Base-by-base conservation (phyloP, 2,797 vertebrate species). In the Coranthus polyacanthus region DNA sequence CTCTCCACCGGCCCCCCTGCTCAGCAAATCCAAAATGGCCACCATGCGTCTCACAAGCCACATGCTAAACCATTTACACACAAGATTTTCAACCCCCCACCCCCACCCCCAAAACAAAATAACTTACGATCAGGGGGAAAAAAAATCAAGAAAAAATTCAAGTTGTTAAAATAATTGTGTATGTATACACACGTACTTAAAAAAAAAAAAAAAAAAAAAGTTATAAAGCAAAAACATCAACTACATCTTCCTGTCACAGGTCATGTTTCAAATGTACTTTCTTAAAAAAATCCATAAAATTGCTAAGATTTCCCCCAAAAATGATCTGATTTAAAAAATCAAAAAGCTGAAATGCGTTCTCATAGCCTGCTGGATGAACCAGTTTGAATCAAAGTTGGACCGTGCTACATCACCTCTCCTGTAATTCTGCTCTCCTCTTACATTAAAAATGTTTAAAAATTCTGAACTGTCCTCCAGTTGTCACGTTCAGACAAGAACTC, bases 31-130 rank as follows among this genome's bases (percentile, higher is more conserved):
- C 90, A 93, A 88, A 89, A 92, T 76, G 90, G 94, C 92, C 92
- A 92, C 93, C 94, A 96, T 93, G 93, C 93, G 87, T 92, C 88
- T 87, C 84, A 88, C 92, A 89, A 90, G 89, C 88, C 88, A 87
- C 87, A 90, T 89, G 90, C 88, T 83, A 81, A 88, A 84, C 74
- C 73, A 56, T 80, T 73, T 85, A 88, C 86, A 82, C 64, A 86
- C 68, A 66, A 52, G 78, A 71, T 74, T 72, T 9, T 54, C 62
- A 51, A 70, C 24, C 34, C 29, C 36, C n/a, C 29, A n/a, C 29
- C 29, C 69, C 22, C 20, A 42, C 15, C 55, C 75, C 42, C 47
- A 9, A 79, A 75, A 75, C 68, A 78, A 82, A 78, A 70, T 32
- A 55, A 66, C 68, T 76, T 34, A 79, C 41, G 66, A 73, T 72